These are phyloP conservation scores for Lipophrys pholis DNA, from an alignment of 2,113 vertebrate species.

Conservation along the genomic window DNA sequence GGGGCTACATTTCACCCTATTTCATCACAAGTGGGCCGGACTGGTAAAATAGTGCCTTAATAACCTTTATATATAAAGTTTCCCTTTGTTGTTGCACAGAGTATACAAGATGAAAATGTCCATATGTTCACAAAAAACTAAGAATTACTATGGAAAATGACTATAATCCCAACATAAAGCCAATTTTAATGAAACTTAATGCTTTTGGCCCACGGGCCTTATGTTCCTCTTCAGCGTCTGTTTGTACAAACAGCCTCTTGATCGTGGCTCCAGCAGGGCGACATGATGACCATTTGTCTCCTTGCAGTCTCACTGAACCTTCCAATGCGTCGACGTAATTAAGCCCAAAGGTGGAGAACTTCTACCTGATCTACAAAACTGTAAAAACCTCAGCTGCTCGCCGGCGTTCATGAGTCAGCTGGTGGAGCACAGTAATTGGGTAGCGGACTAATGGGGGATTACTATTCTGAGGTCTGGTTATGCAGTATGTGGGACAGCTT, in stretches of 20 bases:
- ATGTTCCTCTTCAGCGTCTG: not conserved
- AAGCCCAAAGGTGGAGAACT: slow-evolving; percentile 18
- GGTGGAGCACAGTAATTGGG: slow-evolving; percentile 55
- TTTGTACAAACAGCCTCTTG: slow-evolving; percentile 30
- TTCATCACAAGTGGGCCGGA: too few relatives aligned
- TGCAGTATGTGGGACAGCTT: slow-evolving; percentile 42
- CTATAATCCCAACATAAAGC: too few relatives aligned
- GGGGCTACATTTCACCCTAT: too few relatives aligned
- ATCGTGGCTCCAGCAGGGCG: slow-evolving; percentile 7
- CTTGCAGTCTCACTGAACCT: not conserved
- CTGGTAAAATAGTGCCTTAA: too few relatives aligned
- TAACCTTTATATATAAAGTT: too few relatives aligned
- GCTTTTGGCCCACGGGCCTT: too few relatives aligned
- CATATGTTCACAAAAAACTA: too few relatives aligned
- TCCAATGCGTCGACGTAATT: slow-evolving; percentile 26
- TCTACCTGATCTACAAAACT: slow-evolving; percentile 27
- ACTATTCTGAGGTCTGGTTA: slow-evolving; percentile 45
- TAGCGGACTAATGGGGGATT: too few relatives aligned
- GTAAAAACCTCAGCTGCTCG: slow-evolving; percentile 31
- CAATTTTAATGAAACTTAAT: too few relatives aligned
- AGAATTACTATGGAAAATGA: too few relatives aligned
- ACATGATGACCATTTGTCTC: slow-evolving; percentile 21
- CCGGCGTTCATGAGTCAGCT: slow-evolving; percentile 45
- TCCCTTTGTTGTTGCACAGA: too few relatives aligned
- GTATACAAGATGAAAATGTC: too few relatives aligned